Conservation (phyloP, 2,797 vertebrate genomes). For the Toxotes lorentzi region DNA sequence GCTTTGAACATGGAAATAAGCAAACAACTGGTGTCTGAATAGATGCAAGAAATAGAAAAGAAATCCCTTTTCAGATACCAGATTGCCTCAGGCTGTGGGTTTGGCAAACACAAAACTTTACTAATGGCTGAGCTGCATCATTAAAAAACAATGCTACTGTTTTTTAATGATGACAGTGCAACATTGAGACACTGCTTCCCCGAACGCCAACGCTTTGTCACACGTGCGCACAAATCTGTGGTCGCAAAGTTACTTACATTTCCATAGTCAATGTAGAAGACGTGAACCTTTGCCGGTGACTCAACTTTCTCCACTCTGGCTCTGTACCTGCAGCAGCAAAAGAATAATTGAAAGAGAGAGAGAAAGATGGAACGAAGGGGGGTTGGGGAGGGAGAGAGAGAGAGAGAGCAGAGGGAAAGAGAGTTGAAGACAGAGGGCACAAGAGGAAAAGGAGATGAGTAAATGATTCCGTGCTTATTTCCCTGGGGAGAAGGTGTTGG, state of each 20-base stretch:
- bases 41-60: constrained; percentile 35
- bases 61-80: constrained; percentile 35
- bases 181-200: background rate
- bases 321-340: constrained; percentile 90
- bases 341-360: constrained; percentile 48
- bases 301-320: constrained; percentile 95
- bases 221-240: constrained; percentile 16
- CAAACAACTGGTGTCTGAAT: constrained; percentile 58
- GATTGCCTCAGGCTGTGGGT: constrained; percentile 37
- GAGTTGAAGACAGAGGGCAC: constrained; percentile 69
- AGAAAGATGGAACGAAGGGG: background rate
- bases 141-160: constrained; percentile 10
- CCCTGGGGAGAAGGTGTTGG: constrained; percentile 75
- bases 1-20: constrained; percentile 53
- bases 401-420: constrained; percentile 34
- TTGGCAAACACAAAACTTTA: constrained; percentile 32
- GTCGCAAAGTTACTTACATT: constrained; percentile 89
- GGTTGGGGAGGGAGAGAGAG: constrained; percentile 19
- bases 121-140: background rate
- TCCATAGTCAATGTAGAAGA: constrained; percentile 98
- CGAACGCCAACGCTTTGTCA: background rate
- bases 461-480: constrained; percentile 82
- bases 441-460: constrained; percentile 77
- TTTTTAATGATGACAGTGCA: constrained; percentile 30
- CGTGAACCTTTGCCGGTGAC: constrained; percentile 90